Conservation (phyloP, 2,113 vertebrate species). For the Pseudorectes ferrugineus region DNA sequence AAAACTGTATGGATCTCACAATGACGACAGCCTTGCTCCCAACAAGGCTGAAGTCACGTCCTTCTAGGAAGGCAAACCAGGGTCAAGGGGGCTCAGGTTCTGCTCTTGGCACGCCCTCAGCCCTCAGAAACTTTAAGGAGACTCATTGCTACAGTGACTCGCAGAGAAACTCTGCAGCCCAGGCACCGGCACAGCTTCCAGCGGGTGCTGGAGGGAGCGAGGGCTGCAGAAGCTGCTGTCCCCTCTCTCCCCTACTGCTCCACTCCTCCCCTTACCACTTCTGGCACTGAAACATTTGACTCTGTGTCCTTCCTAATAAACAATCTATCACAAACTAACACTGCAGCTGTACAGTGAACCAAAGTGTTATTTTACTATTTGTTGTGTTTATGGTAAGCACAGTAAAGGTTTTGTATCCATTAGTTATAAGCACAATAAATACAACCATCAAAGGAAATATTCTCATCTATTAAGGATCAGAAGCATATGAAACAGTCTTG, state of each 20-base stretch:
- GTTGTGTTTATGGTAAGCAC: not conserved
- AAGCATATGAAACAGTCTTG: slow-evolving; percentile 34
- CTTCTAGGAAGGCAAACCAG: not conserved
- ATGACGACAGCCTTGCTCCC: not conserved
- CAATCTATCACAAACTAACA: not conserved
- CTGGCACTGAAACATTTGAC: not conserved
- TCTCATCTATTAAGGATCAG: slow-evolving; percentile 23
- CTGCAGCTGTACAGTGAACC: not conserved
- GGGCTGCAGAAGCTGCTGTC: not conserved
- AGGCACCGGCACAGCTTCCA: rapidly evolving
- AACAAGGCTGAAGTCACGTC: not conserved
- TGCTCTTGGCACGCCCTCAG: not conserved
- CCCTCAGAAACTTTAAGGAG: not conserved
- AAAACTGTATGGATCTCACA: not conserved
- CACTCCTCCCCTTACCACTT: not conserved
- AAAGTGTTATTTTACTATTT: not conserved
- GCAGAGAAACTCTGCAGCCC: not conserved
- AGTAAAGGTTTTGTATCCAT: not conserved
- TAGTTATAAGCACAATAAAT: not conserved
- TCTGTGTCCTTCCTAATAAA: not conserved
- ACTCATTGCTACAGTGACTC: not conserved
- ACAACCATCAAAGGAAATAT: not conserved
- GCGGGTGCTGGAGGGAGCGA: rapidly evolving
- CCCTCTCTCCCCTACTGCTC: not conserved
- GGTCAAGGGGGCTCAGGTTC: not conserved